Conservation (phyloP, 2,888 invertebrate species). For the Brachyptera risi region DNA sequence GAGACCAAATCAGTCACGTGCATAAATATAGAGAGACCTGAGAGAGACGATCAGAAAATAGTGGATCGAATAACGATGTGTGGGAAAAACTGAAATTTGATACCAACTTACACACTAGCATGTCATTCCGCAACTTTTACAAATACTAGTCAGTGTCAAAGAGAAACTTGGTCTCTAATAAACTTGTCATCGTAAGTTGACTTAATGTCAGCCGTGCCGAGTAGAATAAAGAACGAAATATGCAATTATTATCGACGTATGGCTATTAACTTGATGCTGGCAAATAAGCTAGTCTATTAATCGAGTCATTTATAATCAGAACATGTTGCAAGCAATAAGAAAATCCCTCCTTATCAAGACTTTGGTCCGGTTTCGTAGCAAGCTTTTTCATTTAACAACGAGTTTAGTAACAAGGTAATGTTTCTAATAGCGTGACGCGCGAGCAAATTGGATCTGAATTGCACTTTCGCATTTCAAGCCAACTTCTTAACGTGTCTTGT, state of each 20-base stretch:
- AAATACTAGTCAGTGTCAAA: conserved; percentile 9
- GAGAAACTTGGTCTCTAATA: conserved; percentile 14
- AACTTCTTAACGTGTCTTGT: background rate
- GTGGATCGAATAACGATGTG: conserved; percentile 10
- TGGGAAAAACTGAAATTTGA: conserved; percentile 9
- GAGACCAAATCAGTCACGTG: too few species aligned
- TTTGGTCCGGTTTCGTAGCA: conserved; percentile 10
- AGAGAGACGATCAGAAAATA: too few species aligned
- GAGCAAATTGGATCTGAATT: conserved; percentile 29
- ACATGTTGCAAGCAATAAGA: conserved; percentile 4
- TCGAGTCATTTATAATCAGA: conserved; percentile 24
- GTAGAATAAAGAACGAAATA: conserved; percentile 9
- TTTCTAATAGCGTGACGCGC: conserved; percentile 24
- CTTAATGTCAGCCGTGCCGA: conserved; percentile 5
- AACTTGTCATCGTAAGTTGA: conserved; percentile 21
- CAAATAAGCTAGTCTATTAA: conserved; percentile 23
- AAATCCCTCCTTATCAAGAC: conserved; percentile 22
- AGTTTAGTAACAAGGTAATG: conserved; percentile 21
- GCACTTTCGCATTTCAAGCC: conserved; percentile 21
- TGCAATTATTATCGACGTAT: conserved; percentile 17
- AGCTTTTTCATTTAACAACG: background rate
- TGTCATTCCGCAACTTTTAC: background rate
- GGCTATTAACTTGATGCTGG: conserved; percentile 11
- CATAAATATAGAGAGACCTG: too few species aligned
- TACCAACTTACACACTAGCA: background rate